Evolutionary conservation across 2,888 invertebrate species (phyloP).

Genomic region (Pimpla rufipes): DNA sequence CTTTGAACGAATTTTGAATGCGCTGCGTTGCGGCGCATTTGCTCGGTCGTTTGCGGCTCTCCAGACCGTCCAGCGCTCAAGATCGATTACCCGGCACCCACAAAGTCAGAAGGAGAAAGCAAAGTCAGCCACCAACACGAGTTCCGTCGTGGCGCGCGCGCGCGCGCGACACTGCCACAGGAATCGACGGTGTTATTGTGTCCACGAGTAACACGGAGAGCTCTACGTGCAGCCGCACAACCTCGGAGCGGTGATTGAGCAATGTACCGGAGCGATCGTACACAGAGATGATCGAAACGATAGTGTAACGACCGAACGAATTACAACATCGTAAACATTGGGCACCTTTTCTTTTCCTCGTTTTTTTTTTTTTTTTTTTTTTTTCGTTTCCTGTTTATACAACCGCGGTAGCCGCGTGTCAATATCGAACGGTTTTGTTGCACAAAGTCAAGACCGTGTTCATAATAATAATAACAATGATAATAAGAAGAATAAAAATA

Average conservation of each 20-base stretch:
- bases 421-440: neutral
- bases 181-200: neutral
- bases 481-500: too few species aligned
- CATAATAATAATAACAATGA: neutral
- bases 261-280: slow-evolving; percentile 29
- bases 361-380: neutral
- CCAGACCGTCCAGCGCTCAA: neutral
- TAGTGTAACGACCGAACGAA: slow-evolving; percentile 43
- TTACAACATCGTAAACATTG: slow-evolving; percentile 55
- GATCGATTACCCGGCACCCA: slow-evolving; percentile 28
- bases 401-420: neutral
- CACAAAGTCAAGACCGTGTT: slow-evolving; percentile 9
- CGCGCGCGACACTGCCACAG: slow-evolving; percentile 14
- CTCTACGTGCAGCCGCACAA: neutral
- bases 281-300: slow-evolving; percentile 51
- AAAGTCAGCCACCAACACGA: slow-evolving; percentile 8
- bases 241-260: slow-evolving; percentile 15
- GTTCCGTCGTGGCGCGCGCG: slow-evolving; percentile 1
- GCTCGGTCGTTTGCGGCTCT: neutral
- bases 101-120: slow-evolving; percentile 38
- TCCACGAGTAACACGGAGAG: too few species aligned
- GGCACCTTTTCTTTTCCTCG: slow-evolving; percentile 6
- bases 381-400: neutral
- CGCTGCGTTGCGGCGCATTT: neutral
- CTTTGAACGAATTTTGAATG: neutral